Base-by-base conservation (phyloP, 2,888 invertebrate genomes). In the Agrotis segetum region DNA sequence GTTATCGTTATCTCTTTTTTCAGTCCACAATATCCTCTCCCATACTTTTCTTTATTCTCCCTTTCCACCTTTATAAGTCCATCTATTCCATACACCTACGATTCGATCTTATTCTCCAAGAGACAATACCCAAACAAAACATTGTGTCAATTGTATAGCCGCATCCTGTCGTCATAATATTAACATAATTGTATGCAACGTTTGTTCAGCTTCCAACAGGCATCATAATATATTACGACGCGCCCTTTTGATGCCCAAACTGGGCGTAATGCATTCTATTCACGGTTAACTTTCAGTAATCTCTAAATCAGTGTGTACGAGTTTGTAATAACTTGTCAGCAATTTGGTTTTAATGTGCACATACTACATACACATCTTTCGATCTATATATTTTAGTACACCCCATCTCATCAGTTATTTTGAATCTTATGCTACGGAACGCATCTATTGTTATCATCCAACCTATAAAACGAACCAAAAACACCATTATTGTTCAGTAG, bases 171-270 rank as follows among this genome's bases (percentile, higher is more conserved):
- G 24, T 64, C 11, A 44, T 16, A 13, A 17, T 17, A 79, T 71
- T 62, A 75, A 53, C 76, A 75, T 67, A 75, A 75, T 71, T 16
- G 29, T 75, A 80, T 71, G 71, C 61, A 21, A n/a, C n/a, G 17
- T 50, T 5, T 64, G 21, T 61, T 46, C 52, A 52, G 50, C 62
- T 55, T 63, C 60, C 5, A 17, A 16, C 9, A 61, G 46, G 19
- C 60, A 58, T 55, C 58, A 61, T 17, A 50, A 62, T 13, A 44
- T 46, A 64, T 24, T 11, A 40, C 40, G 19, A 16, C 75, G 59
- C 47, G 66, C 72, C 60, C 59, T 81, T 66, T 76, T 69, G 49
- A 47, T 63, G 49, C 59, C 72, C 72, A 72, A 69, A 76, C 40
- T 63, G 29, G 16, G 46, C 21, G 21, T 53, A 69, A 66, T 67